Conservation (phyloP, 2,888 invertebrate genomes). For the Polydrusus tereticollis region DNA sequence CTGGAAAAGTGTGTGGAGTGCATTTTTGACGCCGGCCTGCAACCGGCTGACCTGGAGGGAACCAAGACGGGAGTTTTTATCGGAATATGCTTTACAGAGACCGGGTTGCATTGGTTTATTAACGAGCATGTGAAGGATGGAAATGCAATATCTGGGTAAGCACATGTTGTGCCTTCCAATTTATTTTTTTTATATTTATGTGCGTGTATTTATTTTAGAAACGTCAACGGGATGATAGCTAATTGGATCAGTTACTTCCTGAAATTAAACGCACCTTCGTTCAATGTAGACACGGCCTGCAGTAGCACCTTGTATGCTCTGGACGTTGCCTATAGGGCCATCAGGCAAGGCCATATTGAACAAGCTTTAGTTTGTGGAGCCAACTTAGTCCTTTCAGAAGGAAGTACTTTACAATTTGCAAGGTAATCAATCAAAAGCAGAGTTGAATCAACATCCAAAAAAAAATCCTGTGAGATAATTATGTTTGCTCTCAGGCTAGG, state of each 20-base stretch:
- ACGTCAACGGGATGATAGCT: slow-evolving; percentile 88
- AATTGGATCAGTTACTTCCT: slow-evolving; percentile 92
- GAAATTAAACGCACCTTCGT: slow-evolving; percentile 90
- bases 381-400: slow-evolving; percentile 88
- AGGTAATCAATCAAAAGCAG: slow-evolving; percentile 66
- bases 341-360: slow-evolving; percentile 87
- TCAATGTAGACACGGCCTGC: slow-evolving; percentile 92
- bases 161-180: not conserved
- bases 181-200: not conserved
- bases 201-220: slow-evolving; percentile 39
- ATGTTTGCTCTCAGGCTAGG: slow-evolving; percentile 70
- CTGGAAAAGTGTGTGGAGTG: slow-evolving; percentile 74
- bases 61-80: slow-evolving; percentile 85
- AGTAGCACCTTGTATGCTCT: slow-evolving; percentile 93
- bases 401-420: slow-evolving; percentile 88
- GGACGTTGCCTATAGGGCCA: slow-evolving; percentile 83
- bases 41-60: slow-evolving; percentile 79
- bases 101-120: slow-evolving; percentile 80
- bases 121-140: slow-evolving; percentile 63
- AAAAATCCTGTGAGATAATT: no score
- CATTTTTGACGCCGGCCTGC: slow-evolving; percentile 74
- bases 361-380: slow-evolving; percentile 91
- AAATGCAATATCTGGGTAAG: slow-evolving; percentile 36
- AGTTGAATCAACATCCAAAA: no score
- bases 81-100: slow-evolving; percentile 83